phyloP scores from a whole-genome alignment of 2,113 vertebrate species.

The Microcebus jonahi region DNA sequence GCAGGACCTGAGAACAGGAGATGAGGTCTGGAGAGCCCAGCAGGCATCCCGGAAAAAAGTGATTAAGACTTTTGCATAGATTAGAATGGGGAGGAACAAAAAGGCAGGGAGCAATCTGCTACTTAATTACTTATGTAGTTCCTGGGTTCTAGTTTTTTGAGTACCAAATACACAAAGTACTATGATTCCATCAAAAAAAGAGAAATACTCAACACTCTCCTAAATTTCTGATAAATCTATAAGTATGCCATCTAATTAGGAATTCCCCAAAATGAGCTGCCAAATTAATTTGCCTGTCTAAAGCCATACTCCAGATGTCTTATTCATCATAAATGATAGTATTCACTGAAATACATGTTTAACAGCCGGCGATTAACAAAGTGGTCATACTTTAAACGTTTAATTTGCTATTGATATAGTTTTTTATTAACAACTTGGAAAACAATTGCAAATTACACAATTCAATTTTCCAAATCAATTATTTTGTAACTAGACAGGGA shows the following conservation, averaged over 20 bases:
- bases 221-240: background rate
- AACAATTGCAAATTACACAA: conserved; percentile 81
- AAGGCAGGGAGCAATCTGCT: background rate
- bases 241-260: background rate
- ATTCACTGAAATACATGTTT: conserved; percentile 71
- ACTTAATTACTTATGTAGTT: background rate
- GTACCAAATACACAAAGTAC: background rate
- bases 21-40: background rate
- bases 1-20: rapidly evolving
- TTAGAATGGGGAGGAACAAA: background rate
- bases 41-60: rapidly evolving
- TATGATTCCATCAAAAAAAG: background rate
- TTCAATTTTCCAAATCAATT: conserved; percentile 85
- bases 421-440: conserved; percentile 76
- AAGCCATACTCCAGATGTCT: conserved; percentile 50
- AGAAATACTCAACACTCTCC: background rate
- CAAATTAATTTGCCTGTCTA: conserved; percentile 48
- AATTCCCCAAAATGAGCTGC: background rate
- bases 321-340: conserved; percentile 33
- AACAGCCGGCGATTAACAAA: conserved; percentile 70
- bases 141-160: background rate
- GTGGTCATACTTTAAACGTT: conserved; percentile 74
- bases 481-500: conserved; percentile 77
- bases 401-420: conserved; percentile 48
- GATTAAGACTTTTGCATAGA: rapidly evolving